A percentile compares a stretch with the other conserved stretches of the same genome.
These are phyloP conservation scores for Parazoanthus swiftii DNA, from an alignment of 92 coral and sea anemone genomes.

Conservation along the genomic window DNA sequence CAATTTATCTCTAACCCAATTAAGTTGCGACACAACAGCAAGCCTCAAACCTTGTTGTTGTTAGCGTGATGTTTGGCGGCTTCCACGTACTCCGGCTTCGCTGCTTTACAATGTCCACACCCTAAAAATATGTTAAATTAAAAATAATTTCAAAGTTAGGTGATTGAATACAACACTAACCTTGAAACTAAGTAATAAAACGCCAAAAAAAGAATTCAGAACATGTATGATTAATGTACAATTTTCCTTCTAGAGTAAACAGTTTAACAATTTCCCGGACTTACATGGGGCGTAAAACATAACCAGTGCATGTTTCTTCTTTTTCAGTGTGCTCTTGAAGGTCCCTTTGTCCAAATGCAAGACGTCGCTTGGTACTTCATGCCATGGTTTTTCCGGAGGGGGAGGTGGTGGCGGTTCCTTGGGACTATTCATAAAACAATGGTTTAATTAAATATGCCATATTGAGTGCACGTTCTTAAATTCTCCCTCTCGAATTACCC, in stretches of 20 bases:
- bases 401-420: slow-evolving; percentile 99
- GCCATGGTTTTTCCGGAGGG: slow-evolving; percentile 94
- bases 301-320: slow-evolving; percentile 96
- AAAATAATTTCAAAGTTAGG: neutral
- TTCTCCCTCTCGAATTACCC: too few species aligned
- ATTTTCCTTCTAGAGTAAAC: too few species aligned
- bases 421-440: slow-evolving; percentile 61
- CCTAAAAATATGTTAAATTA: slow-evolving; percentile 52
- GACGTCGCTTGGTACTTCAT: slow-evolving; percentile 81
- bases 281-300: slow-evolving; percentile 99
- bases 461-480: neutral
- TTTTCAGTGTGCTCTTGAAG: slow-evolving; percentile 86
- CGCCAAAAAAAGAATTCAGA: neutral
- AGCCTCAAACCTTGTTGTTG: slow-evolving; percentile 61
- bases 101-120: slow-evolving; percentile 99
- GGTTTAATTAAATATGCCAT: neutral
- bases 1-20: neutral
- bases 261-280: slow-evolving; percentile 21
- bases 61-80: slow-evolving; percentile 83
- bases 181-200: too few species aligned
- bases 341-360: slow-evolving; percentile 74
- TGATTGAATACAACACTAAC: too few species aligned
- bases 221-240: neutral
- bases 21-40: neutral
- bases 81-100: slow-evolving; percentile 87